Base-by-base conservation (phyloP, 23 tunicate genomes). In the Phallusia fumigata region DNA sequence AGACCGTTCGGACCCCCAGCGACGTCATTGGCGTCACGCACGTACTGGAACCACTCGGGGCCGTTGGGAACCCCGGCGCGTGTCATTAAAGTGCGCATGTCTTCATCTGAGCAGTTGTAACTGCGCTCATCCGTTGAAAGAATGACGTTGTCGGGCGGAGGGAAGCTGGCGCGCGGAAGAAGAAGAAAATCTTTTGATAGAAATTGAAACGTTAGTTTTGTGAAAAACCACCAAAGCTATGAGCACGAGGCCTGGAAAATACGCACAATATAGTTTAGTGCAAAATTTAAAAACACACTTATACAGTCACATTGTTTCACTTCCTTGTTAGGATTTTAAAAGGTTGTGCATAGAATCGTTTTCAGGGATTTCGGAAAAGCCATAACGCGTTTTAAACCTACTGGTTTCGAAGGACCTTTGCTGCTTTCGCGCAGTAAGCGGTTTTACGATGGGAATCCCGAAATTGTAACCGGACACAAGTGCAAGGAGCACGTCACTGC, bases 331-430 rank as follows among this genome's bases (percentile, higher is more conserved):
- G 10, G 47, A 5, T 5, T 40, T 40, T 40, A n/a, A n/a, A n/a
- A n/a, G n/a, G n/a, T n/a, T n/a, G n/a, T n/a, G n/a, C n/a, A n/a
- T n/a, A n/a, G n/a, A n/a, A n/a, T n/a, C 47, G 47, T 40, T 40
- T 40, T 5, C 47, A 10, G 10, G 47, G 47, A 10, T 40, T 40
- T 5, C 47, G 47, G 10, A 40, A 40, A 40, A 5, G 10, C 47
- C 5, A 40, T 40, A 40, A 40, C 10, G 10, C 47, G 10, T 5
- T 19, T 32, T 19, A 65, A 30, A 75, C 84, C 31, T 47, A 89
- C 95, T 89, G 53, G 95, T 26, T 81, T 89, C 95, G 52, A 49
- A 80, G 11, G 82, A 79, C 74, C 95, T 36, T 40, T 89, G 89
- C 36, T 74, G 69, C 31, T 18, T 45, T 64, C 89, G 74, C 45